Evolutionary conservation across 1,140 invertebrate genomes (phyloP).

Genomic region (Drosophila azteca): DNA sequence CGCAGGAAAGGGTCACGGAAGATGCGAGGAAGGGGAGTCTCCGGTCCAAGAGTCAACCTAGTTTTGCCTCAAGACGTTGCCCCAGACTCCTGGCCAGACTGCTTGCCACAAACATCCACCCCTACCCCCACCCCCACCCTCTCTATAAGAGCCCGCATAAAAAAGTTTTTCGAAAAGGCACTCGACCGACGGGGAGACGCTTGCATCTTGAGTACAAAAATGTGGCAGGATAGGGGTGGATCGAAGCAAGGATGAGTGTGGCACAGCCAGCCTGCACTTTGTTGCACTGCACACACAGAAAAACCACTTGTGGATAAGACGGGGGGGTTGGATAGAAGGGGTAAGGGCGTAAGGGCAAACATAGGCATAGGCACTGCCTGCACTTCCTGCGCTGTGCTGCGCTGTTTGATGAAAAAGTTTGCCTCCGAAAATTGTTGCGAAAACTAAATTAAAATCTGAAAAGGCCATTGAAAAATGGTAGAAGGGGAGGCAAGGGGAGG

Average conservation of each 20-base stretch:
- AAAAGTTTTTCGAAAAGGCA: conserved; percentile 43
- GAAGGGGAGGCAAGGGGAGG: neutral
- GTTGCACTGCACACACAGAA: conserved; percentile 29
- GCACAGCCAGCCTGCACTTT: conserved; percentile 49
- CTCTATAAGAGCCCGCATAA: conserved; percentile 41
- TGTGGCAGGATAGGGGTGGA: conserved; percentile 18
- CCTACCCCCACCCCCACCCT: no score
- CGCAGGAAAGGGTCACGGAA: no score
- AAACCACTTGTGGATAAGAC: conserved; percentile 31
- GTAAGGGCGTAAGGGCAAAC: no score
- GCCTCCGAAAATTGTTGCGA: conserved; percentile 68
- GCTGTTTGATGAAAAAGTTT: conserved; percentile 68
- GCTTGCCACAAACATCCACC: neutral
- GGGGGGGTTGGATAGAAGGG: neutral
- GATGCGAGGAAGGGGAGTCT: no score
- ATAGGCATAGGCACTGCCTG: neutral
- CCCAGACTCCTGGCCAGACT: conserved; percentile 48
- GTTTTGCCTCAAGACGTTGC: conserved; percentile 54
- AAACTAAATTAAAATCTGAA: conserved; percentile 81
- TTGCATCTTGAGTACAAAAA: conserved; percentile 33
- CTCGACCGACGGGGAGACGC: conserved; percentile 41
- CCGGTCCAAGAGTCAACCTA: conserved; percentile 52
- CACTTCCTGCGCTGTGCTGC: conserved; percentile 36
- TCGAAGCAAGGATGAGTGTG: conserved; percentile 4
- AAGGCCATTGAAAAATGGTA: conserved; percentile 36